phyloP scores from a whole-genome alignment of 2,113 vertebrate species.

The Etheostoma spectabile region DNA sequence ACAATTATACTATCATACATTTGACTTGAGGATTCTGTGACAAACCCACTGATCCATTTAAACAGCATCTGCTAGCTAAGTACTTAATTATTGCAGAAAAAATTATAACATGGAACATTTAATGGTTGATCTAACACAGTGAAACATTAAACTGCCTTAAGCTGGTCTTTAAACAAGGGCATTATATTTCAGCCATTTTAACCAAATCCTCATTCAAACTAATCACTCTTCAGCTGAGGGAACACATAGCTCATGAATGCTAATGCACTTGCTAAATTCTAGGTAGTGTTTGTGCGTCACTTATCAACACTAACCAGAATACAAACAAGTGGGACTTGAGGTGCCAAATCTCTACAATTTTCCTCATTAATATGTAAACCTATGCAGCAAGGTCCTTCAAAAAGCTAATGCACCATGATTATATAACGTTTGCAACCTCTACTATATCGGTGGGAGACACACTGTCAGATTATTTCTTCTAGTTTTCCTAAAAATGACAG shows the following conservation, averaged over 20 bases:
- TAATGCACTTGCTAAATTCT: slow-evolving; percentile 48
- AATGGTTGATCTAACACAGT: slow-evolving; percentile 16
- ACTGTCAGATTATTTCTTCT: too few species aligned
- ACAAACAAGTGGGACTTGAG: slow-evolving; percentile 52
- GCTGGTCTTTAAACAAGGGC: slow-evolving; percentile 21
- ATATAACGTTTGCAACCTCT: slow-evolving; percentile 36
- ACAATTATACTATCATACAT: not conserved
- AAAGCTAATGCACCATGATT: slow-evolving; percentile 47
- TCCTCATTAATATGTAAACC: slow-evolving; percentile 65
- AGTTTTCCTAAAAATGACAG: too few species aligned
- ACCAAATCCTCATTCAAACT: slow-evolving; percentile 27
- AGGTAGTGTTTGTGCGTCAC: not conserved
- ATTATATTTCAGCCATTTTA: slow-evolving; percentile 45
- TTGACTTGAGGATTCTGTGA: not conserved
- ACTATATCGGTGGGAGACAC: not conserved
- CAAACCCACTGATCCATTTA: not conserved
- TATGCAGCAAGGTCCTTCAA: slow-evolving; percentile 53
- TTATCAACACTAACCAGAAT: slow-evolving; percentile 36
- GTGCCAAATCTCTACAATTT: slow-evolving; percentile 37
- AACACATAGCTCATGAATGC: slow-evolving; percentile 27
- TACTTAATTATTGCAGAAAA: slow-evolving; percentile 11
- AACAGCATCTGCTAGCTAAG: not conserved
- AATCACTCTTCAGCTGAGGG: slow-evolving; percentile 45
- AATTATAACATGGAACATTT: not conserved
- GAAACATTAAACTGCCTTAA: slow-evolving; percentile 33